These are phyloP conservation scores for Dicaeum eximium DNA, from an alignment of 2,113 vertebrate genomes.

Conservation along the genomic window DNA sequence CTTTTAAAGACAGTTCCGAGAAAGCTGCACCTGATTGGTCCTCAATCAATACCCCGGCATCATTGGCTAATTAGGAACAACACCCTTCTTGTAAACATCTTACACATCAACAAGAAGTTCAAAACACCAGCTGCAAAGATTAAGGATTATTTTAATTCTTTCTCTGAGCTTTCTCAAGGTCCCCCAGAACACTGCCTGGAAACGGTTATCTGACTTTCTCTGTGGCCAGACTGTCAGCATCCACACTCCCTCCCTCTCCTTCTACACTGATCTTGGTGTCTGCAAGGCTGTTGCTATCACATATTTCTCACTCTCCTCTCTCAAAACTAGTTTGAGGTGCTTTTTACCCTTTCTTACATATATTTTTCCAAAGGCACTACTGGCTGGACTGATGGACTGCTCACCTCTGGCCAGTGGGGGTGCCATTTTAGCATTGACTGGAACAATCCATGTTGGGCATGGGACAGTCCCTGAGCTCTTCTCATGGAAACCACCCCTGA, in stretches of 20 bases:
- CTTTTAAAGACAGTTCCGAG: too few species aligned
- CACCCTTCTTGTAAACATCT: too few species aligned
- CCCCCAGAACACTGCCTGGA: too few species aligned
- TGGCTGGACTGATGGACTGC: not conserved
- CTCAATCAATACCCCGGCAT: too few species aligned
- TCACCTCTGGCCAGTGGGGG: rapidly evolving
- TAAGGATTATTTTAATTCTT: too few species aligned
- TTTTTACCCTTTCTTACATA: not conserved
- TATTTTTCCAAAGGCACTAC: not conserved
- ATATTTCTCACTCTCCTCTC: not conserved
- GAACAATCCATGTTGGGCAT: not conserved
- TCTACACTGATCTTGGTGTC: not conserved
- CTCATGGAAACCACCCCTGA: not conserved
- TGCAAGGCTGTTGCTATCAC: not conserved
- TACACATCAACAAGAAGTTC: too few species aligned
- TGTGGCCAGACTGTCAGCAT: too few species aligned
- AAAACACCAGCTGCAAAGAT: too few species aligned
- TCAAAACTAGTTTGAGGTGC: not conserved
- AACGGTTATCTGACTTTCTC: too few species aligned
- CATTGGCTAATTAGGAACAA: too few species aligned
- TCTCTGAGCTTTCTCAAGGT: too few species aligned
- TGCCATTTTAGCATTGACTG: not conserved
- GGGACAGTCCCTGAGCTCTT: not conserved
- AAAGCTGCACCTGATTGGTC: too few species aligned
- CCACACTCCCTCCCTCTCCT: not conserved